Evolutionary conservation across 2,113 vertebrate species (phyloP).

Genomic region (Tragelaphus strepsiceros): DNA sequence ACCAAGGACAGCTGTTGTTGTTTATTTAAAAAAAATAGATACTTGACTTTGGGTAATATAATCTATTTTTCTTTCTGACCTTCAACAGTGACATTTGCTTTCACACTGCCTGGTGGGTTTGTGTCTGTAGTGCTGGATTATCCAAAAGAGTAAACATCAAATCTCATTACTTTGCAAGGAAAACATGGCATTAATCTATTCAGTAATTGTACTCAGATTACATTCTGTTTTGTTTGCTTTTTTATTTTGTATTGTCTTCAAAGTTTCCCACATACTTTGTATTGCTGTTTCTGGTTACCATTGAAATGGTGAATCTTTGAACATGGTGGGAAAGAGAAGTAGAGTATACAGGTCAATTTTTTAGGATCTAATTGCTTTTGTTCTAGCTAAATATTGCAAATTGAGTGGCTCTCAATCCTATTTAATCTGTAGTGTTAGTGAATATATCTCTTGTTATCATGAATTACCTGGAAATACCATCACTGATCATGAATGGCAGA

Average conservation of each 20-base stretch:
- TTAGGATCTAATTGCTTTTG: background rate
- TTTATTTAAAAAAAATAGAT: background rate
- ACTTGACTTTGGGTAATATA: background rate
- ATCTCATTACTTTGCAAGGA: background rate
- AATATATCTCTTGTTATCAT: background rate
- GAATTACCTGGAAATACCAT: background rate
- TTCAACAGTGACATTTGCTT: slow-evolving; percentile 9
- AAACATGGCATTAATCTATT: background rate
- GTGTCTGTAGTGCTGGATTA: background rate
- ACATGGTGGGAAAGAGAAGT: background rate
- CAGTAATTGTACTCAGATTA: background rate
- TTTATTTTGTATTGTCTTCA: background rate
- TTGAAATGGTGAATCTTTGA: background rate
- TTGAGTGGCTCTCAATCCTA: background rate
- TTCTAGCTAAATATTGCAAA: background rate
- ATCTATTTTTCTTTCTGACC: background rate
- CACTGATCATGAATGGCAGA: background rate
- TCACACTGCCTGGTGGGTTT: background rate
- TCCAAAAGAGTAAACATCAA: background rate
- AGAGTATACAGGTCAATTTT: background rate
- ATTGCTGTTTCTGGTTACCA: background rate
- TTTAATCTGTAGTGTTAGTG: background rate
- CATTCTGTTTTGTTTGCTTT: background rate
- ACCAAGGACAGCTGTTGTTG: background rate
- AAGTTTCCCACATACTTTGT: background rate